These are phyloP conservation scores for Mallateleia sp. DNA, from an alignment of 2,888 invertebrate genomes.

Conservation along the genomic window DNA sequence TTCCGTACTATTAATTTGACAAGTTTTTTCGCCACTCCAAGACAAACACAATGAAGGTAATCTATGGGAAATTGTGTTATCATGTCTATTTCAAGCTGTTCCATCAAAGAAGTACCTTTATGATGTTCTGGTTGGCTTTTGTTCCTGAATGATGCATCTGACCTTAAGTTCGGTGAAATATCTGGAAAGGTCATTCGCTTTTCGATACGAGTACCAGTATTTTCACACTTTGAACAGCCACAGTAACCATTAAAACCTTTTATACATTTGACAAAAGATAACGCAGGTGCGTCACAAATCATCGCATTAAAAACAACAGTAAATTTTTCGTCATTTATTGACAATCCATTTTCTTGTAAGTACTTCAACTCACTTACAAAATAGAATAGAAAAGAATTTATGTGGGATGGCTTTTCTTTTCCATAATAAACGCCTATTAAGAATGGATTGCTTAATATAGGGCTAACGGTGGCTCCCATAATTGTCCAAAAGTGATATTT, in stretches of 20 bases:
- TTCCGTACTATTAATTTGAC: not conserved
- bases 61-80: not conserved
- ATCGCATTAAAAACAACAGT: too few relatives aligned
- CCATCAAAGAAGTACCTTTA: not conserved
- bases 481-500: not conserved
- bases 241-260: slow-evolving; percentile 1
- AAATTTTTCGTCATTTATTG: not conserved
- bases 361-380: not conserved
- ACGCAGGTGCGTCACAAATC: not conserved
- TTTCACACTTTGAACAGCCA: not conserved
- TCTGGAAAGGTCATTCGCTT: not conserved
- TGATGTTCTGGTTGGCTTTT: not conserved
- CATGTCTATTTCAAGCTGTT: not conserved
- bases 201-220: not conserved
- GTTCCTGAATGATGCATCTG: not conserved
- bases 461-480: not conserved
- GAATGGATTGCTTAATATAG: not conserved
- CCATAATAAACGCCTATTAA: not conserved
- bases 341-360: not conserved
- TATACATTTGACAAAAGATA: not conserved
- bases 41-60: not conserved
- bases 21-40: not conserved
- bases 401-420: not conserved
- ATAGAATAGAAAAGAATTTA: not conserved
- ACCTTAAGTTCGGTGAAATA: not conserved